phyloP scores from a whole-genome alignment of 1,140 invertebrate species.

The Bactericera cockerelli region DNA sequence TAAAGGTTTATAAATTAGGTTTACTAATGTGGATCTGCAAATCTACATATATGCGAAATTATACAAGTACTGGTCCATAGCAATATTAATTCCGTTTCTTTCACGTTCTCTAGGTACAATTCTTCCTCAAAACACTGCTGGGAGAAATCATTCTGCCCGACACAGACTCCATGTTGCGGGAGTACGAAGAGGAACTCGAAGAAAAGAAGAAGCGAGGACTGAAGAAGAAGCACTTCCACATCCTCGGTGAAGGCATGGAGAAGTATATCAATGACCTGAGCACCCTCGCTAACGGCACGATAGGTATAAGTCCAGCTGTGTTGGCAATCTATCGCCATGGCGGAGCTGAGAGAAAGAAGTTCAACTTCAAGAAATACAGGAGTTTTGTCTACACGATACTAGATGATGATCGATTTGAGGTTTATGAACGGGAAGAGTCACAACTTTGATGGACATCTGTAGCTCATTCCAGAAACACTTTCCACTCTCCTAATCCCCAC shows the following conservation, averaged over 20 bases:
- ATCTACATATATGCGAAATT: too few species aligned
- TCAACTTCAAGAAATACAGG: conserved; percentile 2
- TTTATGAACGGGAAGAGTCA: neutral
- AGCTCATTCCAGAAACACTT: too few species aligned
- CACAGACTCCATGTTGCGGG: neutral
- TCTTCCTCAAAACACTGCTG: neutral
- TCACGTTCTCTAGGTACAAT: conserved; percentile 7
- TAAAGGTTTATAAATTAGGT: too few species aligned
- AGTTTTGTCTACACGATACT: neutral
- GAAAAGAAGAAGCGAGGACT: neutral
- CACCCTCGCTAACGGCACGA: neutral
- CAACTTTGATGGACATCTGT: neutral
- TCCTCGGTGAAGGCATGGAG: conserved; percentile 10
- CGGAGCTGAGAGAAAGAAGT: neutral
- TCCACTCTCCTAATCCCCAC: too few species aligned
- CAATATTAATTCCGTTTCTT: too few species aligned
- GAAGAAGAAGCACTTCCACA: conserved; percentile 13
- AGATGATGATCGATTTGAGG: neutral
- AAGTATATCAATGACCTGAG: conserved; percentile 1
- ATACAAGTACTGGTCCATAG: too few species aligned
- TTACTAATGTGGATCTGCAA: too few species aligned
- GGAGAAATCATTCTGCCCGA: conserved; percentile 2
- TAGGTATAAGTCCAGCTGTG: neutral
- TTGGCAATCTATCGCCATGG: neutral
- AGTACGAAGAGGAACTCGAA: conserved; percentile 4